phyloP scores from a whole-genome alignment of 2,113 vertebrate species.

The Atlantisia rogersi region DNA sequence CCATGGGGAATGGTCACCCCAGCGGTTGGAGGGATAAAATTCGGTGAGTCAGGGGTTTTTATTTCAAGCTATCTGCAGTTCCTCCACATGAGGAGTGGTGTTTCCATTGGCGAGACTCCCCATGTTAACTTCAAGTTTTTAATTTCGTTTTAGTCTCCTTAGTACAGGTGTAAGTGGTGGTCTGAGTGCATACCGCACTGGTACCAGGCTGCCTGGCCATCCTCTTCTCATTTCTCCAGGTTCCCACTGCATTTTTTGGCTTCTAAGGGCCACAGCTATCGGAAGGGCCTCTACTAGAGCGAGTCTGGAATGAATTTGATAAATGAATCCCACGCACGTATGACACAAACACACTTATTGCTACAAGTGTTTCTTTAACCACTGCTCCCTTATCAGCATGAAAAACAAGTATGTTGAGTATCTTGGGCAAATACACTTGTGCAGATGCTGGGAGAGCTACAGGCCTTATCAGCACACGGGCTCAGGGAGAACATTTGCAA shows the following conservation, averaged over 20 bases:
- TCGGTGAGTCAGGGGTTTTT: neutral
- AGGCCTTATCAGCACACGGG: neutral
- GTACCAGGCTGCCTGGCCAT: neutral
- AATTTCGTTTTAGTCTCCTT: neutral
- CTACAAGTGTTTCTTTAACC: conserved; percentile 23
- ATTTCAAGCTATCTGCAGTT: neutral
- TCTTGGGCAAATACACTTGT: conserved; percentile 14
- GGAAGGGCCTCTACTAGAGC: neutral
- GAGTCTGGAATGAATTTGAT: neutral
- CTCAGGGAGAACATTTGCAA: conserved; percentile 4
- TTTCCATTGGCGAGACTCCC: neutral
- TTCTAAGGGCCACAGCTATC: neutral
- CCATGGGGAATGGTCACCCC: neutral
- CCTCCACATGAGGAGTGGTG: neutral
- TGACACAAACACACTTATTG: neutral
- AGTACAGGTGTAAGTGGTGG: neutral
- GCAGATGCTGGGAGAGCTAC: neutral
- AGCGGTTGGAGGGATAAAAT: neutral
- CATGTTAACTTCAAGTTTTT: neutral
- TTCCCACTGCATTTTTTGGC: neutral
- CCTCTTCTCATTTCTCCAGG: neutral
- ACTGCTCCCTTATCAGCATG: conserved; percentile 16
- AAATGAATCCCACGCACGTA: neutral
- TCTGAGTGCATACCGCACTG: neutral
- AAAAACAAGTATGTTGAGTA: conserved; percentile 25